A percentile compares a stretch with the other conserved stretches of the same genome.
Conservation (phyloP, 2,888 invertebrate genomes). For the Thecocarcelia acutangulata region DNA sequence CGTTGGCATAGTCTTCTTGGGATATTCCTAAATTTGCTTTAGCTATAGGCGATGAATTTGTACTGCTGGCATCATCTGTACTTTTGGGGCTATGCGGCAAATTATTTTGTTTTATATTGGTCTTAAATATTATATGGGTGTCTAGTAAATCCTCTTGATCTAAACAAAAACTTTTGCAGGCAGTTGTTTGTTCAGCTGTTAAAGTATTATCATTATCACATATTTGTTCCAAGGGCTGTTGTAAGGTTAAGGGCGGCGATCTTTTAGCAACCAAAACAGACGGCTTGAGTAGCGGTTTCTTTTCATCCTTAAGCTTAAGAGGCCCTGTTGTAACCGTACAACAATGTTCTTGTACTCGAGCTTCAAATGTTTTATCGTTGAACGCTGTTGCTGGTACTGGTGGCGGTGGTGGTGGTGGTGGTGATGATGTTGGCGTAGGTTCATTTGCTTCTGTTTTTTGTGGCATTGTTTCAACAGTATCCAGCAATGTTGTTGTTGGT, state of each 20-base stretch:
- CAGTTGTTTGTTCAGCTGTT: conserved; percentile 8
- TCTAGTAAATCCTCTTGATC: conserved; percentile 28
- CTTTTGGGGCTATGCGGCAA: not conserved
- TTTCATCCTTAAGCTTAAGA: conserved; percentile 50
- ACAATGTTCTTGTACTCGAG: conserved; percentile 18
- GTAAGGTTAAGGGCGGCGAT: conserved; percentile 50
- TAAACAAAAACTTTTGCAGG: conserved; percentile 22
- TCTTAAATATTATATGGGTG: conserved; percentile 44
- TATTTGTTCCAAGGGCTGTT: conserved; percentile 46
- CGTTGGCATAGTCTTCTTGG: not conserved
- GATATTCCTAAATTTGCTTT: conserved; percentile 6
- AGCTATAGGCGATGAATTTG: conserved; percentile 15
- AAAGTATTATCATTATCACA: conserved; percentile 50
- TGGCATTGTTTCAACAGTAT: conserved; percentile 55
- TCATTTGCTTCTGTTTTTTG: conserved; percentile 49
- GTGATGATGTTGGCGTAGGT: conserved; percentile 49
- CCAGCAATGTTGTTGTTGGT: conserved; percentile 43
- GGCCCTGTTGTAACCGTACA: conserved; percentile 27
- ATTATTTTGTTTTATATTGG: not conserved
- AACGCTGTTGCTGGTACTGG: conserved; percentile 15
- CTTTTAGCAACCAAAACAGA: conserved; percentile 42
- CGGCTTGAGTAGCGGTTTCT: conserved; percentile 54
- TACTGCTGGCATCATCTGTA: not conserved
- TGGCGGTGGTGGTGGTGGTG: conserved; percentile 1
- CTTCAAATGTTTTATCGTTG: conserved; percentile 49